Evolutionary conservation across 1,140 invertebrate genomes (phyloP).

Genomic region (Leptopilina clavipes): DNA sequence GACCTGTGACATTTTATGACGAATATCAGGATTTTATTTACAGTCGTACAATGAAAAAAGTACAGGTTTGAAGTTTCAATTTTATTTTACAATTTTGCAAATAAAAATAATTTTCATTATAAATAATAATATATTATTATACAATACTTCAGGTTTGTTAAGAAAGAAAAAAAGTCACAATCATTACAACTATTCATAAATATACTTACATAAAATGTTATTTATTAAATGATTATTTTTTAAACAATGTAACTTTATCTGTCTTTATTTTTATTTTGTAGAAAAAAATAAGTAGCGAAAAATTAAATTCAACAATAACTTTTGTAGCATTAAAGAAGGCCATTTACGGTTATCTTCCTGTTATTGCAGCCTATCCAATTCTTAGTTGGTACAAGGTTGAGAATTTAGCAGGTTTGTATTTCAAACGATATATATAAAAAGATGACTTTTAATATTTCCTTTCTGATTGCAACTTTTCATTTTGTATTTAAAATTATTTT

Average conservation of each 20-base stretch:
- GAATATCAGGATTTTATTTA: slow-evolving; percentile 96
- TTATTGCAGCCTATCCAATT: slow-evolving; percentile 79
- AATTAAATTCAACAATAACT: slow-evolving; percentile 79
- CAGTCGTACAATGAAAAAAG: slow-evolving; percentile 76
- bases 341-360: slow-evolving; percentile 78
- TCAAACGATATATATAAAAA: not conserved
- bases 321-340: slow-evolving; percentile 81
- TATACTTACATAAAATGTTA: not conserved
- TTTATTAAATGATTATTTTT: not conserved
- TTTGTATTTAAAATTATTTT: too few species aligned
- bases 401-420: slow-evolving; percentile 76
- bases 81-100: too few species aligned
- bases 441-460: too few species aligned
- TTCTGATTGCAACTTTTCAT: too few species aligned
- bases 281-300: slow-evolving; percentile 69
- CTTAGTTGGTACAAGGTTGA: slow-evolving; percentile 80
- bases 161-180: too few species aligned
- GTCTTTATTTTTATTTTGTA: too few species aligned
- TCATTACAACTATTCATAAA: not conserved
- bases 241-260: slow-evolving; percentile 49
- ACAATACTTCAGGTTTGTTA: too few species aligned
- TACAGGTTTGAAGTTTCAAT: too few species aligned
- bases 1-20: slow-evolving; percentile 93
- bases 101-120: too few species aligned
- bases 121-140: slow-evolving; percentile 10